Percentiles rank a stretch among this genome's conserved stretches.
These are phyloP conservation scores for Turritopsis rubra DNA, from an alignment of 30 jellyfish, hydroid and myxozoan species.

Conservation along the genomic window DNA sequence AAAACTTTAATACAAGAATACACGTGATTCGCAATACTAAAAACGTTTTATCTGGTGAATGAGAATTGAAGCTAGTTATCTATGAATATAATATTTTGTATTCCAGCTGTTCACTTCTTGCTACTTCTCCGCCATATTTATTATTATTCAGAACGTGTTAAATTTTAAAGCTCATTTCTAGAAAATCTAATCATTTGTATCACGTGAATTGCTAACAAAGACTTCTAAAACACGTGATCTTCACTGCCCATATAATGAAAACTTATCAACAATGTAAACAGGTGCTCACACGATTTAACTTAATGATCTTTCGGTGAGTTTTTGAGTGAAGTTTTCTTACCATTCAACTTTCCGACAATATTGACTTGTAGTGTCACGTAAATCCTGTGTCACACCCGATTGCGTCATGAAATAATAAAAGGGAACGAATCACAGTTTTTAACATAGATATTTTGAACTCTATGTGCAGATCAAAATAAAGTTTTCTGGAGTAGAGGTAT, in stretches of 20 bases:
- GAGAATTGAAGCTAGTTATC: background rate
- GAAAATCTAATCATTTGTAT: background rate
- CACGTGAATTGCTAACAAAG: background rate
- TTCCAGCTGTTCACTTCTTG: constrained; percentile 18
- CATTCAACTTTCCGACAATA: background rate
- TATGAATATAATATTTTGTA: background rate
- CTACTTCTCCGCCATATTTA: constrained; percentile 22
- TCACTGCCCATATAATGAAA: background rate
- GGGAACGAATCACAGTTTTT: background rate
- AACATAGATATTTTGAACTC: background rate
- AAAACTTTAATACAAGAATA: background rate
- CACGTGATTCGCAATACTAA: background rate
- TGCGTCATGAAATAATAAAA: no score
- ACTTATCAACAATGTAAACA: background rate
- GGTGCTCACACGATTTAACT: constrained; percentile 12
- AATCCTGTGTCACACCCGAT: background rate
- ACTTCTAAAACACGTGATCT: background rate
- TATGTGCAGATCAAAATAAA: background rate
- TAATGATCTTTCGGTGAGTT: background rate
- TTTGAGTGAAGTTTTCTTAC: background rate
- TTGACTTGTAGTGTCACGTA: background rate
- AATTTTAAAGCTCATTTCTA: background rate
- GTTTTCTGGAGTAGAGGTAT: background rate
- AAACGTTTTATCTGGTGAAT: background rate
- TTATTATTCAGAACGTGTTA: constrained; percentile 10